phyloP scores from a whole-genome alignment of 2,888 invertebrate species.

The Lochmaea crataegi region DNA sequence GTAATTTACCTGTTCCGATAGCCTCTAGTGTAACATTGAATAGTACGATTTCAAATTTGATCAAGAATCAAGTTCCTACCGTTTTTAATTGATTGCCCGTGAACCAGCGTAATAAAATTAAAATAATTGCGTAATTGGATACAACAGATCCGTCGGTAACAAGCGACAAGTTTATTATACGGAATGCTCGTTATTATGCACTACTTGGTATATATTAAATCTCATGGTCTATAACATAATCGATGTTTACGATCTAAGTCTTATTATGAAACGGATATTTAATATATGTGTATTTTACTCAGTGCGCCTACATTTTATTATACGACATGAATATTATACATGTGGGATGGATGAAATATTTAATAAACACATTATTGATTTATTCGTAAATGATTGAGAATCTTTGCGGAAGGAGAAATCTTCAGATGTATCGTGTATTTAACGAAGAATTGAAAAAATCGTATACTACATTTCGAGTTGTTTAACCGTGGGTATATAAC shows the following conservation, averaged over 20 bases:
- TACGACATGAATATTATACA: background rate
- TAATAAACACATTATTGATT: background rate
- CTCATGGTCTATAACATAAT: conserved; percentile 13
- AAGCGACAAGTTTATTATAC: conserved; percentile 2
- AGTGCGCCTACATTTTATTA: background rate
- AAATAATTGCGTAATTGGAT: conserved; percentile 6
- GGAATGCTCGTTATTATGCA: conserved; percentile 10
- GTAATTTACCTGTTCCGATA: no score
- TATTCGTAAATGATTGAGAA: background rate
- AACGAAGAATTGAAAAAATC: no score
- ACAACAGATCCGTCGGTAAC: conserved; percentile 2
- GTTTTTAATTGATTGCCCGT: background rate
- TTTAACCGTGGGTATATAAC: no score
- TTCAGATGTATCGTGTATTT: no score
- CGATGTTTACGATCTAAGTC: conserved; percentile 12
- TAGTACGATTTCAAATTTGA: background rate
- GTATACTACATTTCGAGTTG: no score
- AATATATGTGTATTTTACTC: background rate
- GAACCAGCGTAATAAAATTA: background rate
- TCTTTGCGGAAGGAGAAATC: background rate
- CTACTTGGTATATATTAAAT: background rate
- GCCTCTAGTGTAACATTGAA: background rate
- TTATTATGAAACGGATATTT: conserved; percentile 5
- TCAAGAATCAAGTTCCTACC: background rate
- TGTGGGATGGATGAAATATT: background rate